Evolutionary conservation across 1,140 invertebrate species (phyloP), one percentile per base, ranked within the genome.

Genomic region (Tetragonula clypearis): DNA sequence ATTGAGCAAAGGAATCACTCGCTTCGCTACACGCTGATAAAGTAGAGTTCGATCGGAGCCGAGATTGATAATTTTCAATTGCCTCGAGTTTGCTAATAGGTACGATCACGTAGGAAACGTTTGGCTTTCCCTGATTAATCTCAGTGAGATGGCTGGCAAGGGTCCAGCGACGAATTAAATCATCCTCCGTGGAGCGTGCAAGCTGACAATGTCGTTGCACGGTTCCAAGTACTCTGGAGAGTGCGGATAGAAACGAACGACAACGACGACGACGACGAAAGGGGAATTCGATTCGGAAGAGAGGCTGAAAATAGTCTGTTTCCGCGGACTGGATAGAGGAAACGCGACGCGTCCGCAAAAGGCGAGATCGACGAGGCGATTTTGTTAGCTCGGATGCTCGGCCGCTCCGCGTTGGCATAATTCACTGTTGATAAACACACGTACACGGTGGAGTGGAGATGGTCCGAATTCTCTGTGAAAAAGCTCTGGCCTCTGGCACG

Each of bases 401-500:
- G 17, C 56, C 82, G 82, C 72, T 58, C 49, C 14, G 30, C 83
- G 86, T 86, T 90, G 79, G 73, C 86, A 87, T 90, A 87, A 90
- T 88, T 81, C 80, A 71, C 35, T 76, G 81, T 84, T 88, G 90
- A 88, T 73, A 89, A 87, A 86, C 85, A 71, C 11, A 86, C 21
- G 11, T 2, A n/a, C 53, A n/a, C 53, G 15, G 12, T 19, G 72
- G 17, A 11, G 41, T 6, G 14, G 30, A 35, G 82, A 66, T 55
- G 53, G 66, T 80, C 41, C 41, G 41, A 9, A 49, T 49, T 49
- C 41, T 49, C 41, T 49, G 41, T 49, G 6, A 35, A 4, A 17
- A n/a, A 19, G 53, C 14, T 15, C 78, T 14, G 30, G 21, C 49
- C 15, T 15, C 56, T 89, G 88, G 87, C 88, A 35, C 21, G 15